Conservation (phyloP, 2,797 vertebrate genomes). For the Melanotaenia boesemani region DNA sequence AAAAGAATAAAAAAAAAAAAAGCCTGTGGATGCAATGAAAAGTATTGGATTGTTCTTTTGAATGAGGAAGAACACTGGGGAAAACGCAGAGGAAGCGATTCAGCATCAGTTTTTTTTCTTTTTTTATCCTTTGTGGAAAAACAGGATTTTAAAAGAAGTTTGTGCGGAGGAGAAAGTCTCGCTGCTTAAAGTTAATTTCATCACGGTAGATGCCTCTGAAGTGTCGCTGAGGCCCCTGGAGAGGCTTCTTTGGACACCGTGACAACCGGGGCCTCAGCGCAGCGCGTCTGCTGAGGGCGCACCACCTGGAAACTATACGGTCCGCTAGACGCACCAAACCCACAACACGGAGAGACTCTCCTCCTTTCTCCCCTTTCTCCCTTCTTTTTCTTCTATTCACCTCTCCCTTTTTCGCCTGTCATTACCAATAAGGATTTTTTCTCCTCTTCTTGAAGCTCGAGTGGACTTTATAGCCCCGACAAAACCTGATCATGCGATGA, state of each 20-base stretch:
- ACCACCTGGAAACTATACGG: constrained; percentile 77
- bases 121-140: constrained; percentile 28
- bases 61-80: constrained; percentile 20
- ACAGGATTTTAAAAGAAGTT: constrained; percentile 53
- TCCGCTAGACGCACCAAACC: constrained; percentile 57
- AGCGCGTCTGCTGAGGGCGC: constrained; percentile 59
- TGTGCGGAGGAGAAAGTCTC: constrained; percentile 30
- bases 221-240: constrained; percentile 56
- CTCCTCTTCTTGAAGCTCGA: constrained; percentile 40
- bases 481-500: constrained; percentile 86
- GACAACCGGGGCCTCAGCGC: constrained; percentile 62
- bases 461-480: constrained; percentile 72
- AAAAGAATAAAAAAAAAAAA: constrained; percentile 1
- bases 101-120: background rate
- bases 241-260: constrained; percentile 18
- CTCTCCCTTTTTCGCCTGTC: constrained; percentile 5
- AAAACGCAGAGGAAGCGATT: background rate
- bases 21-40: constrained; percentile 65
- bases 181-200: background rate
- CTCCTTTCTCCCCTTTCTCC: constrained; percentile 1
- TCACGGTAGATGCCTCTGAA: constrained; percentile 40
- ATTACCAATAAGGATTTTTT: background rate
- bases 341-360: constrained; percentile 12
- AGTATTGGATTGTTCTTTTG: constrained; percentile 53
- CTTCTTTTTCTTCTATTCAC: background rate